phyloP scores from a whole-genome alignment of 2,113 vertebrate genomes.

The Oreocharis arfaki region DNA sequence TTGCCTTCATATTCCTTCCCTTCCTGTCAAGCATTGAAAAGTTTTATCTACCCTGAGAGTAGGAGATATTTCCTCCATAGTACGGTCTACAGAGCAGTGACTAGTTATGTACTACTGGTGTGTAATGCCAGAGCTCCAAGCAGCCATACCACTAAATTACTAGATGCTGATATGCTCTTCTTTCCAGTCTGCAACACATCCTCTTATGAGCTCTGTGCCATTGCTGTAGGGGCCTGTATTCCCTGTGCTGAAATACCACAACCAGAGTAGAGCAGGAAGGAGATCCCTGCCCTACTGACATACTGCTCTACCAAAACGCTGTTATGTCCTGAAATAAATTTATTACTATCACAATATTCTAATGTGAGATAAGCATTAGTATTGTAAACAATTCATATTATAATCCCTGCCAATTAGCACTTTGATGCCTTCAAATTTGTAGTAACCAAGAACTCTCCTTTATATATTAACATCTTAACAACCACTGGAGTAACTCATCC shows the following conservation, averaged over 20 bases:
- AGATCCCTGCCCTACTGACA: too few species aligned
- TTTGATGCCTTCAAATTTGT: not conserved
- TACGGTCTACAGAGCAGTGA: not conserved
- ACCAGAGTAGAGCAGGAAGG: not conserved
- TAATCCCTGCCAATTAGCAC: not conserved
- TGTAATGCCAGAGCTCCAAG: not conserved
- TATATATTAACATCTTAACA: not conserved
- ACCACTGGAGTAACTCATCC: not conserved
- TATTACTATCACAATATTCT: not conserved
- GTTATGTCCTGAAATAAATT: not conserved
- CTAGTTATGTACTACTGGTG: not conserved
- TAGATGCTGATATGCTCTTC: not conserved
- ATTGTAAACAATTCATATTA: not conserved
- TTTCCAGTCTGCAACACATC: not conserved
- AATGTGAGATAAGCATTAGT: not conserved
- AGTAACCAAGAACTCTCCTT: not conserved
- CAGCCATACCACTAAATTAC: not conserved
- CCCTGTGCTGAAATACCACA: not conserved
- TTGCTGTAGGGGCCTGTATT: not conserved
- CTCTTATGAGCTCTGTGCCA: not conserved
- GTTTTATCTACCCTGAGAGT: not conserved
- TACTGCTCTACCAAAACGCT: not conserved
- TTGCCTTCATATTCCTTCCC: not conserved
- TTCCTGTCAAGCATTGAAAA: not conserved
- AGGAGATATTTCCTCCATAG: accelerated